Base-by-base conservation (phyloP, 30 jellyfish, hydroid and myxozoan genomes). In the Aurelia aurita complex sp. Pacific region DNA sequence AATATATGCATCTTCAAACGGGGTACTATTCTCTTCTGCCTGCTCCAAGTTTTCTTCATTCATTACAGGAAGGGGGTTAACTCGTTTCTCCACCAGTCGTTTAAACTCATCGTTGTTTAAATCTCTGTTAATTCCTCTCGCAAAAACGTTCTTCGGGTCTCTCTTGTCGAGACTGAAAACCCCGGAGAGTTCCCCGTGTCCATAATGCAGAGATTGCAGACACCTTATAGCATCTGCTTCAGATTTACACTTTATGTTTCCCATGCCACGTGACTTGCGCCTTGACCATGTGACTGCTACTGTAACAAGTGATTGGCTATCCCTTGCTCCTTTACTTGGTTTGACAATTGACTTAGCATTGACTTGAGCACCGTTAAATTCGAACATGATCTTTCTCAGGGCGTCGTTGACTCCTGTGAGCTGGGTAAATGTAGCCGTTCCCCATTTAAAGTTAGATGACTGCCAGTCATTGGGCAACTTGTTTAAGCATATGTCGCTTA, bases 231-330 rank as follows among this genome's bases (percentile, higher is more conserved):
- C 77, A 73, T 66, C 83, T 17, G 35, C 33, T 12, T 40, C 43
- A 16, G 83, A 73, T 4, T 13, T 73, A 72, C 83, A 73, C 5
- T 43, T 53, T 2, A 73, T 33, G 64, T 14, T 42, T 40, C 83
- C 83, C 53, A 73, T 15, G 10, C 83, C 83, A 43, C 70, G 83
- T 10, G 83, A 73, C 29, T 66, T 2, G 11, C 87, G 61, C 63
- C 87, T 57, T 2, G 77, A 64, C 87, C 87, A 77, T 16, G 16
- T 77, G 87, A 77, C 87, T 13, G 18, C 35, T 5, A 77, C 62
- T 77, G 34, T 77, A 8, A 77, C 78, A 18, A 15, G 10, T 36
- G 76, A 59, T 59, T 61, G 29, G 46, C 63, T 59, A 3, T 38
- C 55, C n/a, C 42, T 4, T 46, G 57, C 57, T 6, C 57, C 18